Conservation (phyloP, 2,113 vertebrate genomes). For the Notothenia rossii region DNA sequence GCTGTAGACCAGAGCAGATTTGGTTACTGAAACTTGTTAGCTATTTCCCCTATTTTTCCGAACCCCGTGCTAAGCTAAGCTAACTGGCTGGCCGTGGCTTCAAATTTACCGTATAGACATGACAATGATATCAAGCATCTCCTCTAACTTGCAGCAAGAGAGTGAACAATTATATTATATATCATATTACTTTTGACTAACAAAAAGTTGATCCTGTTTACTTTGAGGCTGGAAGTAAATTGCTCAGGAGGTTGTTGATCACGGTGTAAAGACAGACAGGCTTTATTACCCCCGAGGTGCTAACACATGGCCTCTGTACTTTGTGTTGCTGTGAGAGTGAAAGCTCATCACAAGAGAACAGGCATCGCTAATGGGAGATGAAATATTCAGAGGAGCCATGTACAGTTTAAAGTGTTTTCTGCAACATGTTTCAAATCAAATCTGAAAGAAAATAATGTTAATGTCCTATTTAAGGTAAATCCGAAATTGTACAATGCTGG, state of each 20-base stretch:
- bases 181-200: not conserved
- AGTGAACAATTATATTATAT: not conserved
- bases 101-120: not conserved
- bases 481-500: not conserved
- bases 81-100: not conserved
- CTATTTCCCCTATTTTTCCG: not conserved
- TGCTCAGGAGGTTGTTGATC: not conserved
- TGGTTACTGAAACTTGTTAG: too few relatives aligned
- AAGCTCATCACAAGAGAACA: not conserved
- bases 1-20: not conserved
- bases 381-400: slow-evolving; percentile 32
- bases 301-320: slow-evolving; percentile 27
- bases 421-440: not conserved
- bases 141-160: not conserved
- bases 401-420: slow-evolving; percentile 28
- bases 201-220: not conserved
- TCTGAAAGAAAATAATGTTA: not conserved
- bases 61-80: not conserved
- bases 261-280: not conserved
- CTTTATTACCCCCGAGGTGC: not conserved
- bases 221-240: not conserved
- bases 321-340: slow-evolving; percentile 28
- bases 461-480: slow-evolving; percentile 8
- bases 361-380: slow-evolving; percentile 28
- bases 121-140: not conserved